Base-by-base conservation (phyloP, 1,140 invertebrate genomes). In the Sminthurinus signatus region DNA sequence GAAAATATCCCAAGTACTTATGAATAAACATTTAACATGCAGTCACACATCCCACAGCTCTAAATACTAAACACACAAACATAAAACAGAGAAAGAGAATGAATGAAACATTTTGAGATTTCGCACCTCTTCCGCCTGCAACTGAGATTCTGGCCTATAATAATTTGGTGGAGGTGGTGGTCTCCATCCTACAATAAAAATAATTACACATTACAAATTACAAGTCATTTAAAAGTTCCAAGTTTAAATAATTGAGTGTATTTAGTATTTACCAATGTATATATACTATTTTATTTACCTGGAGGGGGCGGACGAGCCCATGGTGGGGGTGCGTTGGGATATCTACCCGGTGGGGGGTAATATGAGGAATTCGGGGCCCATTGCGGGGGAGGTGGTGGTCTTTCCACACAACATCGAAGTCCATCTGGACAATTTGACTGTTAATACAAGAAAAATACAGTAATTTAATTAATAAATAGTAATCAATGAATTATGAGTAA, bases 331-430 rank as follows among this genome's bases (percentile, higher is more conserved):
- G 44, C n/a, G 36, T 29, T 63, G 4, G 55, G 31, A 28, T 12
- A 73, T 75, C n/a, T 68, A 58, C 64, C 74, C 76, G 74, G 79
- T 74, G n/a, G 23, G 14, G 77, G 73, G 4, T 65, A 19, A n/a
- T 65, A 21, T 27, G 25, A 10, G 21, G 25, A 21, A 15, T 25
- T 27, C 17, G 23, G 27, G 8, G 36, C 28, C 44, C 52, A 43
- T 28, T 19, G 61, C n/a, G n/a, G 51, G 43, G 54, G 55, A 48
- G 19, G 51, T 55, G n/a, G 51, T 31, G n/a, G 43, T 31, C 23
- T 57, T 44, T 90, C 86, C 1, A 89, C 82, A 72, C 89, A 91
- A 75, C 89, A 91, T 73, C 87, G 83, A 15, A 66, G 42, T n/a
- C 51, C 60, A 31, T 58, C 61, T 12, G 68, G 68, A 32, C 69